Evolutionary conservation across 1,140 invertebrate species (phyloP), one percentile per base, ranked within the genome.

Genomic region (Leptopilina clavipes): DNA sequence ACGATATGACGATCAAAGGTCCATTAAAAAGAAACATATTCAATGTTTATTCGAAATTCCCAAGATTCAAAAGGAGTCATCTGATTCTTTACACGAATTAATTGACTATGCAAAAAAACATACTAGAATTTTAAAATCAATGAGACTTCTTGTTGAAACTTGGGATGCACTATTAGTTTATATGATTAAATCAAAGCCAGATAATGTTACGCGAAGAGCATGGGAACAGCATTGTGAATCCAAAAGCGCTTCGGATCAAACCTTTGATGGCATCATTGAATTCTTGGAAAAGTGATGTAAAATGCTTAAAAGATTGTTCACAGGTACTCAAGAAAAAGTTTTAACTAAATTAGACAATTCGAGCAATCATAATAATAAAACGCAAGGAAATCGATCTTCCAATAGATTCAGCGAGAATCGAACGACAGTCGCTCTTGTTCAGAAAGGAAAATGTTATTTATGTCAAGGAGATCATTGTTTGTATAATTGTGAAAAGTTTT

Each of bases 1-100:
- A 72, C 43, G 76, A 1, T 84, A 77, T 71, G 79, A 82, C 0
- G 76, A 82, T 76, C 72, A 56, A 70, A 75, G 72, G 71, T 76
- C 76, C 2, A 82, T 82, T 5, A 78, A 79, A 12, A 76, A 78
- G 75, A 81, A 76, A 37, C 78, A 84, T 56, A 76, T 84, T 19
- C 56, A 78, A 40, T 70, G 70, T 17, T 59, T 81, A 56, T 79
- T 79, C 56, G 74, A 78, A 5, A 74, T 81, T 19, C 75, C 78
- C 0, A 5, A 37, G 12, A 70, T 84, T 12, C 65, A 79, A 31
- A 71, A 44, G 14, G 78, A 79, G 73, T 81, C 71, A 12, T 14
- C 82, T 1, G 54, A 14, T 10, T 72, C 75, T 10, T 76, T 82
- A 71, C 76, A 78, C 45, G 14, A 70, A 9, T 45, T 82, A 8